phyloP scores from a whole-genome alignment of 2,888 invertebrate species.

The Choristoneura rosaceana region DNA sequence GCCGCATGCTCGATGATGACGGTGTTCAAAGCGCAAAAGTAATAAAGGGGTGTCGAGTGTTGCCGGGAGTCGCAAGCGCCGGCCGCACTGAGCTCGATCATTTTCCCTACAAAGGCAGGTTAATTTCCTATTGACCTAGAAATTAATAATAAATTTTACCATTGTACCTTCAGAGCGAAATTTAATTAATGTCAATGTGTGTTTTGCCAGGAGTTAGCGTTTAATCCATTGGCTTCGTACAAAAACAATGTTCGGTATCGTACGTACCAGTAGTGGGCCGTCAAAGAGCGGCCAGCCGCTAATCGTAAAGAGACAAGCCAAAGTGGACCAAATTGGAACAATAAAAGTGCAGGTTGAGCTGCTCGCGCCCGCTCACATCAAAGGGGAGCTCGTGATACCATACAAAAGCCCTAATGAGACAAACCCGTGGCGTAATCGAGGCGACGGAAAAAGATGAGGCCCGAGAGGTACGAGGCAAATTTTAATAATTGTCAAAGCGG shows the following conservation, averaged over 20 bases:
- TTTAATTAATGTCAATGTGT: background rate
- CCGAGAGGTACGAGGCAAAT: conserved; percentile 85
- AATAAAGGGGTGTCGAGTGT: conserved; percentile 81
- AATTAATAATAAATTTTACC: conserved; percentile 39
- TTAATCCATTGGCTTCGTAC: background rate
- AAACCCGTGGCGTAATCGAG: conserved; percentile 85
- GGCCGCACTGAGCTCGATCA: conserved; percentile 4
- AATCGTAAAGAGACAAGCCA: conserved; percentile 79
- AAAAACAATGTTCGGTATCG: conserved; percentile 47
- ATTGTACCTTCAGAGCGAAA: conserved; percentile 33
- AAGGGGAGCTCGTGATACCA: conserved; percentile 81
- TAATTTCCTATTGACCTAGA: conserved; percentile 46
- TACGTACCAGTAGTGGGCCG: conserved; percentile 57
- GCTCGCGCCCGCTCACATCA: conserved; percentile 72
- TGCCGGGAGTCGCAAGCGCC: conserved; percentile 49
- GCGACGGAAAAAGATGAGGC: conserved; percentile 85
- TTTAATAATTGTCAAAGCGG: conserved; percentile 87
- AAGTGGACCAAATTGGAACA: conserved; percentile 83
- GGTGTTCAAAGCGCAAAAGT: conserved; percentile 77
- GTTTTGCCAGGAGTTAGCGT: background rate
- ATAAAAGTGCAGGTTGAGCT: conserved; percentile 84
- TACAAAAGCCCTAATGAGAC: conserved; percentile 86
- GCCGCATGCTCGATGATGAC: conserved; percentile 74
- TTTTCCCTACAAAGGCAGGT: conserved; percentile 14
- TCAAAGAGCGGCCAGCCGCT: conserved; percentile 66